Evolutionary conservation across 35 echinoderm and acorn worm species (phyloP).

Genomic region (Apostichopus californicus): DNA sequence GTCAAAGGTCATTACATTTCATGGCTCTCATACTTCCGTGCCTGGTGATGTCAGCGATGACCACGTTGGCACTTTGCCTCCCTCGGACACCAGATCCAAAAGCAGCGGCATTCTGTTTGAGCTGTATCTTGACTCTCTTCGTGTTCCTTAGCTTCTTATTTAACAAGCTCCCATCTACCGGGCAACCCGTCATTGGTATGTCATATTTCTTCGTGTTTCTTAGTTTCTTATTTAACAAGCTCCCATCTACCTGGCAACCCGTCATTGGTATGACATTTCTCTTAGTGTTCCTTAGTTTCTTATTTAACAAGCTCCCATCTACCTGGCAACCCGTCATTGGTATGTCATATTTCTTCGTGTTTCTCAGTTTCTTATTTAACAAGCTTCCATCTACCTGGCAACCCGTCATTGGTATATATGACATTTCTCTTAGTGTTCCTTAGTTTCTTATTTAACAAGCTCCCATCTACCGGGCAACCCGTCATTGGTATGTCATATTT

Average conservation of each 20-base stretch:
- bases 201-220: not conserved
- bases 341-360: not conserved
- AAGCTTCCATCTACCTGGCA: not conserved
- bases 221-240: not conserved
- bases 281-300: too few relatives aligned
- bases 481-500: too few relatives aligned
- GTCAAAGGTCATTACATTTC: slow-evolving; percentile 15
- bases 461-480: too few relatives aligned
- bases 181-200: not conserved
- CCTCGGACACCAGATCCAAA: not conserved
- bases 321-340: too few relatives aligned
- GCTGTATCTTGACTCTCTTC: slow-evolving; percentile 13
- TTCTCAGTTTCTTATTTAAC: not conserved
- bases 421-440: too few relatives aligned
- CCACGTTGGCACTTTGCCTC: not conserved
- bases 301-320: too few relatives aligned
- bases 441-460: too few relatives aligned
- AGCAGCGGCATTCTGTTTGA: not conserved
- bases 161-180: not conserved
- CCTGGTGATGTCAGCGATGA: slow-evolving; percentile 16
- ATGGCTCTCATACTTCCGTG: not conserved
- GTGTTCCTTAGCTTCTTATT: not conserved
- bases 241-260: not conserved
- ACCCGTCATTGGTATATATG: not conserved
- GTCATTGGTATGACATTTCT: not conserved